Evolutionary conservation across 2,888 invertebrate species (phyloP).

Genomic region (Agrochola circellaris): DNA sequence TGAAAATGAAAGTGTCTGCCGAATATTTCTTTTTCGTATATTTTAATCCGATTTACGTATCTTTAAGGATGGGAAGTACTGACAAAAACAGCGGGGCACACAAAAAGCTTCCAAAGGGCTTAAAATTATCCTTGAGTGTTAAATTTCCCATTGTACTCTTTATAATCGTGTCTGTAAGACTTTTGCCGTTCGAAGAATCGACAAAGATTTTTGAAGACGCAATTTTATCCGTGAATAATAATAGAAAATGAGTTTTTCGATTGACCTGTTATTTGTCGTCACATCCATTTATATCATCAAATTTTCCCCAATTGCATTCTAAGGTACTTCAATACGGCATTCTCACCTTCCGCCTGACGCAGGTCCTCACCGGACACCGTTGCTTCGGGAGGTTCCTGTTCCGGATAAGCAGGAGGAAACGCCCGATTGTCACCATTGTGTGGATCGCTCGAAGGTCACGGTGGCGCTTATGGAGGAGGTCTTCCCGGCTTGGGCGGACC

Average conservation of each 20-base stretch:
- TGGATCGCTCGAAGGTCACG: too few relatives aligned
- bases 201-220: conserved; percentile 4
- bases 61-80: background rate
- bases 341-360: too few relatives aligned
- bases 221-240: conserved; percentile 3
- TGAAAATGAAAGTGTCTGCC: conserved; percentile 23
- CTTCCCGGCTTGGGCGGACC: too few relatives aligned
- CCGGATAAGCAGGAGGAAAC: too few relatives aligned
- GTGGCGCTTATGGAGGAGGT: too few relatives aligned
- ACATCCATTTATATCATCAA: background rate
- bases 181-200: conserved; percentile 18
- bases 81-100: conserved; percentile 6
- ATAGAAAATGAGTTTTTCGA: background rate
- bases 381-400: too few relatives aligned
- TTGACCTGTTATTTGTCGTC: background rate
- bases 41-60: conserved; percentile 46
- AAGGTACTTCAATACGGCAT: too few relatives aligned
- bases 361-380: too few relatives aligned
- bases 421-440: too few relatives aligned
- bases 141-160: conserved; percentile 41
- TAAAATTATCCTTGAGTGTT: conserved; percentile 41
- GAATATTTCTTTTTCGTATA: background rate
- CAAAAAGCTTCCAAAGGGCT: conserved; percentile 35
- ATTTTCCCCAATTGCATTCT: too few relatives aligned
- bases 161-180: conserved; percentile 8